These are phyloP conservation scores for Phymastichus coffea DNA, from an alignment of 1,140 invertebrate species.

Conservation along the genomic window DNA sequence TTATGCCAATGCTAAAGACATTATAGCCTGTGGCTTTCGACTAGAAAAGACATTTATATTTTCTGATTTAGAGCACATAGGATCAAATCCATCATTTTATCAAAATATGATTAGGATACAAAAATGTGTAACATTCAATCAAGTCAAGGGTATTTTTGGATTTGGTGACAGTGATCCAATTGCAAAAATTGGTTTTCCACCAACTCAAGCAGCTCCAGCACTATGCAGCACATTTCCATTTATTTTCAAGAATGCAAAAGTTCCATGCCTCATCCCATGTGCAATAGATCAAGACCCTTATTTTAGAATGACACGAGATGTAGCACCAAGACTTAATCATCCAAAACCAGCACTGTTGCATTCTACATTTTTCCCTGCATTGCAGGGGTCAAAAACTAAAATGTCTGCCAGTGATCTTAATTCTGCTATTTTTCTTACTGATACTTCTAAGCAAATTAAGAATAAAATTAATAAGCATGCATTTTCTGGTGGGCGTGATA, in stretches of 20 bases:
- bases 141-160: conserved; percentile 95
- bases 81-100: conserved; percentile 86
- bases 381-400: conserved; percentile 96
- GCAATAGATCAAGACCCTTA: conserved; percentile 99
- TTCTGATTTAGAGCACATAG: conserved; percentile 91
- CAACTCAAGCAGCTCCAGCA: conserved; percentile 93
- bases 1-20: conserved; percentile 94
- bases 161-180: conserved; percentile 95
- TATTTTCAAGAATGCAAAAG: conserved; percentile 84
- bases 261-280: conserved; percentile 94
- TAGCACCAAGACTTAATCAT: conserved; percentile 84
- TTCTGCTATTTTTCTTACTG: conserved; percentile 92
- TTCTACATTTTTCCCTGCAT: conserved; percentile 91
- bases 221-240: conserved; percentile 94
- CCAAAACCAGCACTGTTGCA: conserved; percentile 94
- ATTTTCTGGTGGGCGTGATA: conserved; percentile 93
- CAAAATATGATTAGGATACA: conserved; percentile 89
- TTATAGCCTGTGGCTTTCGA: conserved; percentile 98
- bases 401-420: conserved; percentile 97
- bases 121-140: conserved; percentile 94
- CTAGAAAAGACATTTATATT: conserved; percentile 97
- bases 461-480: conserved; percentile 98
- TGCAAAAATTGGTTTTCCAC: conserved; percentile 96
- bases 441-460: conserved; percentile 96
- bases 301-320: conserved; percentile 97